Base-by-base conservation (phyloP, 2,113 vertebrate genomes). In the Abramis brama region DNA sequence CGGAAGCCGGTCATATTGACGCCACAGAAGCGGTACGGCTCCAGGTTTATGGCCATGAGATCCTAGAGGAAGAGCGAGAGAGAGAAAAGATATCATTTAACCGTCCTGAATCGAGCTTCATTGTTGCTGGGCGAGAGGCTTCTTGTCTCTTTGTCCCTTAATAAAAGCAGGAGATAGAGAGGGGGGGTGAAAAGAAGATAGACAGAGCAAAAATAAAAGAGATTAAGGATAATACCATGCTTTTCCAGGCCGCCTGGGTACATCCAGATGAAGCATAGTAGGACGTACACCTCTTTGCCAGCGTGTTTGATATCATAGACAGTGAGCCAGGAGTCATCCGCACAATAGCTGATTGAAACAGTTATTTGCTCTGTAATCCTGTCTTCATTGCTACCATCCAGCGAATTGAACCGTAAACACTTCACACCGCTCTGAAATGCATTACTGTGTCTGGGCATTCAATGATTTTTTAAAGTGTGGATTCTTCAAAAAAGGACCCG, bases 1-100 rank as follows among this genome's bases (percentile, higher is more conserved):
- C 98, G 96, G 93, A 99, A 99, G 55, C 98, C 98, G 0, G 98
- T 99, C 95, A 99, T 96, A 91, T 99, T 99, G 86, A 99, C 98
- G 3, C 98, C 98, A 0, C 97, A 99, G 94, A 98, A 99, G 89
- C 97, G 97, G 23, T 99, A 99, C 10, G 97, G 97, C 90, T 99
- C 98, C 91, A 99, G 94, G 94, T 99, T 97, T 86, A 99, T 95
- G 19, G 98, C 98, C 91, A 99, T 98, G 90, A 99, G 96, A 93
- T 99, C 98, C 98, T 99, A 91, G 75, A 88, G 57, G 92, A 89
- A 91, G 92, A 90, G 73, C 64, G 30, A 64, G 17, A 86, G 36
- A 83, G 36, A 74, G 60, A 79, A 11, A 64, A 57, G 33, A 83
- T 80, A 19, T 87, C 39, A 81, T 89, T 90, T 73, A 89, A 30